Conservation (phyloP, 2,797 vertebrate genomes). For the Gastrophryne carolinensis region DNA sequence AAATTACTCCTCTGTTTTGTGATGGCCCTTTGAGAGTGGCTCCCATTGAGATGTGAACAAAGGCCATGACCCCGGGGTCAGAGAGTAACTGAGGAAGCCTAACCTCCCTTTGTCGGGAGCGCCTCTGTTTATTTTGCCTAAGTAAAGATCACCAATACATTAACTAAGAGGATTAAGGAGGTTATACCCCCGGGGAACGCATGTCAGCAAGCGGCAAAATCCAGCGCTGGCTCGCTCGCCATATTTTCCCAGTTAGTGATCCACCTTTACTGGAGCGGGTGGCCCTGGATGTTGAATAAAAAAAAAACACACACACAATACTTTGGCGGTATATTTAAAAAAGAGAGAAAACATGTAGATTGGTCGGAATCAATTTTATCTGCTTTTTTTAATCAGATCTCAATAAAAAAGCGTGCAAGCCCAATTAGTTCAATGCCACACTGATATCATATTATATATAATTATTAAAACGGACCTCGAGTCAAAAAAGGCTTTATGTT, state of each 20-base stretch:
- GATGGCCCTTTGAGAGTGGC: constrained; percentile 82
- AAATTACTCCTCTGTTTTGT: constrained; percentile 89
- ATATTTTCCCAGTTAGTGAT: no score
- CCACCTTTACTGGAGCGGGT: background rate
- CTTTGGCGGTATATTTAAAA: background rate
- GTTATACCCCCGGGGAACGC: constrained; percentile 78
- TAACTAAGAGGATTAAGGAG: constrained; percentile 91
- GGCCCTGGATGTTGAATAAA: background rate
- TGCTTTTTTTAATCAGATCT: no score
- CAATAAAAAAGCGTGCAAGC: no score
- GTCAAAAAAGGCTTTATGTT: no score
- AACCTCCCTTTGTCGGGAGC: constrained; percentile 79
- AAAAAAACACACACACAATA: background rate
- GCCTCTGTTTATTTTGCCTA: constrained; percentile 90
- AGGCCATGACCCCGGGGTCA: constrained; percentile 90
- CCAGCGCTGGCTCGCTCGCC: no score
- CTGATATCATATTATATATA: no score
- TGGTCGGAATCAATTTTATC: no score
- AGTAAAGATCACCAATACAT: constrained; percentile 90
- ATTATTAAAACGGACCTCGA: no score
- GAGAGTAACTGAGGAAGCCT: constrained; percentile 84
- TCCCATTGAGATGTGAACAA: constrained; percentile 85
- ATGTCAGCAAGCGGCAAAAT: constrained; percentile 50
- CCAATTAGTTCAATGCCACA: no score
- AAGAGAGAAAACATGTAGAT: background rate